These are phyloP conservation scores for Lamprologus sp. DNA, from an alignment of 2,113 vertebrate genomes.

Conservation along the genomic window DNA sequence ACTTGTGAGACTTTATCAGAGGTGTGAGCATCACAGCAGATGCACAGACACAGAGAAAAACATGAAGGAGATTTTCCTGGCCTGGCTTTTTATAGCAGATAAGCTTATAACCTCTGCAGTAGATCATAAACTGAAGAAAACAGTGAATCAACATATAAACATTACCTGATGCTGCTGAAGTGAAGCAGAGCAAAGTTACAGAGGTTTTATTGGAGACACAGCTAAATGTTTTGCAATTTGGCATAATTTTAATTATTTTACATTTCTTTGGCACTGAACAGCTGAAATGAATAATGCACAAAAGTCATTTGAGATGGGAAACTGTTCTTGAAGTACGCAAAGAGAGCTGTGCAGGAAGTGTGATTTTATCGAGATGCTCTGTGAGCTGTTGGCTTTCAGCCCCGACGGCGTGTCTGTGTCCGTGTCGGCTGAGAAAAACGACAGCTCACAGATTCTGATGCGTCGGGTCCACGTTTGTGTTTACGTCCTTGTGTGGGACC, in stretches of 20 bases:
- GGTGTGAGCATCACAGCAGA: not conserved
- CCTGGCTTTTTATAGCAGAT: not conserved
- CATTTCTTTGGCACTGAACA: not conserved
- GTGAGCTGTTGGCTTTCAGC: not conserved
- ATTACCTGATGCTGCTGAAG: not conserved
- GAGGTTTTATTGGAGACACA: not conserved
- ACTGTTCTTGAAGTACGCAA: not conserved
- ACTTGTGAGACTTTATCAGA: not conserved
- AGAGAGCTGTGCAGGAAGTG: not conserved
- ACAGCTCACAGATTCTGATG: not conserved
- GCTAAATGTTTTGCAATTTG: not conserved
- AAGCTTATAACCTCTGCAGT: not conserved
- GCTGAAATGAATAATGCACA: not conserved
- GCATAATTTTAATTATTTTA: not conserved
- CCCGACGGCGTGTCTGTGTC: not conserved
- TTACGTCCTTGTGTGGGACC: rapidly evolving
- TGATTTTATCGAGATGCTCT: not conserved
- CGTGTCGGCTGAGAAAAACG: rapidly evolving
- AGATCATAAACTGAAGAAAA: rapidly evolving
- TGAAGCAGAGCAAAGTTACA: not conserved
- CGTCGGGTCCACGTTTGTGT: not conserved
- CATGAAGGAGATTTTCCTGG: not conserved
- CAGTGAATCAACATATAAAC: not conserved
- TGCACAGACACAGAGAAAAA: not conserved
- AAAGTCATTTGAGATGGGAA: not conserved